A percentile compares a stretch with the other conserved stretches of the same genome.
Conservation (phyloP, 1,140 invertebrate genomes). For the Pollicipes pollicipes region DNA sequence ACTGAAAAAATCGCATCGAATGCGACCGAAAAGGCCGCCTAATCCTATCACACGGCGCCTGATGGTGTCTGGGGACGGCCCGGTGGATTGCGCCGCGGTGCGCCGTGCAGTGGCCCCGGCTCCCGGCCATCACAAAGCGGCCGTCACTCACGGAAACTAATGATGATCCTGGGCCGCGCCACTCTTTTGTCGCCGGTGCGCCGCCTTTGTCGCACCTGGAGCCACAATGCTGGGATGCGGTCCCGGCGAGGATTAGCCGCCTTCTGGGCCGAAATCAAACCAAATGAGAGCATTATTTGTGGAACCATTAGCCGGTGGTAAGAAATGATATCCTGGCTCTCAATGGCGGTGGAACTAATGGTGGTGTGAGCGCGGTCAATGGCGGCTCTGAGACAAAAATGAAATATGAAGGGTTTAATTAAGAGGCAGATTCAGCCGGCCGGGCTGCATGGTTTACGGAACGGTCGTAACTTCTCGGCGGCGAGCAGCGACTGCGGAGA, state of each 20-base stretch:
- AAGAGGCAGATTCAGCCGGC: neutral
- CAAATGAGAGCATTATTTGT: conserved; percentile 2
- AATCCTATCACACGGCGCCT: neutral
- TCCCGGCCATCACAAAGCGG: neutral
- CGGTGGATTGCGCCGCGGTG: too few relatives aligned
- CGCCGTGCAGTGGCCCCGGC: too few relatives aligned
- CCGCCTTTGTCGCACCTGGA: neutral
- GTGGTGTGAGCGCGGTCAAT: neutral
- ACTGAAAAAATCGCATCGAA: neutral
- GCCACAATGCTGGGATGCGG: neutral
- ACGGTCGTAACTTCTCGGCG: neutral
- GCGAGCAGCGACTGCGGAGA: neutral
- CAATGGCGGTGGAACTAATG: neutral
- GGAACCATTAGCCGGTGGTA: neutral
- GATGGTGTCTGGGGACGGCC: too few relatives aligned
- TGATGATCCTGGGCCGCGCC: neutral
- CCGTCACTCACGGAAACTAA: neutral
- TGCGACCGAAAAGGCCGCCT: neutral
- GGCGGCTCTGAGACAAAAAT: neutral
- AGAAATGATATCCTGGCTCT: neutral
- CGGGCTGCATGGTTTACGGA: too few relatives aligned
- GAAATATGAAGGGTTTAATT: conserved; percentile 2
- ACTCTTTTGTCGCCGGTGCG: neutral
- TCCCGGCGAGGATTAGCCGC: neutral
- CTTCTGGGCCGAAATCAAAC: neutral